Evolutionary conservation across 2,113 vertebrate species (phyloP).

Genomic region (Carassius auratus): DNA sequence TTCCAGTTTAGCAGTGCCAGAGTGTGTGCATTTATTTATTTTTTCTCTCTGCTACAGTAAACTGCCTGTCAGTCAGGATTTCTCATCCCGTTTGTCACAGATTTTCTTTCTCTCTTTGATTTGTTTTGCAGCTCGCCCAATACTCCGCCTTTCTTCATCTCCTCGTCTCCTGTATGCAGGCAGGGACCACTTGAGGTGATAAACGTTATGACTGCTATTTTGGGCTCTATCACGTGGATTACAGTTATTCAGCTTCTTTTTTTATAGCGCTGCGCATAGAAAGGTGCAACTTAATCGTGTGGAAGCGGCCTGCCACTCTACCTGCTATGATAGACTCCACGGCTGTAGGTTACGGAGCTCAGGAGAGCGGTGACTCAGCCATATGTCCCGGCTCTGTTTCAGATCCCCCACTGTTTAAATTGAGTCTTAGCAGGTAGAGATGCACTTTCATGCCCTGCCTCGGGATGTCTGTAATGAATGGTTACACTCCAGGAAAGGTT

Average conservation of each 20-base stretch:
- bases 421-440: constrained; percentile 27
- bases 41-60: constrained; percentile 2
- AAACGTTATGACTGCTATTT: constrained; percentile 54
- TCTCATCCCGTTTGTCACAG: constrained; percentile 53
- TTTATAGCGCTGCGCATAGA: constrained; percentile 5
- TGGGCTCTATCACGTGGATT: constrained; percentile 53
- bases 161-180: constrained; percentile 6
- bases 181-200: constrained; percentile 53
- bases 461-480: constrained; percentile 53
- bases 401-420: constrained; percentile 47
- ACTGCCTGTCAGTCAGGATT: constrained; percentile 56
- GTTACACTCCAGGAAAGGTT: constrained; percentile 43
- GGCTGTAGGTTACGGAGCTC: constrained; percentile 44
- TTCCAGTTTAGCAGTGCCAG: constrained; percentile 14
- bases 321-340: constrained; percentile 47
- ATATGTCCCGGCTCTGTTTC: constrained; percentile 30
- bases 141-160: constrained; percentile 44
- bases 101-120: constrained; percentile 43
- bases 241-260: constrained; percentile 41
- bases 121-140: constrained; percentile 21
- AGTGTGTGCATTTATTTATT: constrained; percentile 20
- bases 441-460: constrained; percentile 43
- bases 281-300: constrained; percentile 46
- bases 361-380: constrained; percentile 40
- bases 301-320: constrained; percentile 51